Percentiles rank a stretch among this genome's conserved stretches.
These are phyloP conservation scores for Neoascia interrupta DNA, from an alignment of 2,888 invertebrate genomes.

Conservation along the genomic window DNA sequence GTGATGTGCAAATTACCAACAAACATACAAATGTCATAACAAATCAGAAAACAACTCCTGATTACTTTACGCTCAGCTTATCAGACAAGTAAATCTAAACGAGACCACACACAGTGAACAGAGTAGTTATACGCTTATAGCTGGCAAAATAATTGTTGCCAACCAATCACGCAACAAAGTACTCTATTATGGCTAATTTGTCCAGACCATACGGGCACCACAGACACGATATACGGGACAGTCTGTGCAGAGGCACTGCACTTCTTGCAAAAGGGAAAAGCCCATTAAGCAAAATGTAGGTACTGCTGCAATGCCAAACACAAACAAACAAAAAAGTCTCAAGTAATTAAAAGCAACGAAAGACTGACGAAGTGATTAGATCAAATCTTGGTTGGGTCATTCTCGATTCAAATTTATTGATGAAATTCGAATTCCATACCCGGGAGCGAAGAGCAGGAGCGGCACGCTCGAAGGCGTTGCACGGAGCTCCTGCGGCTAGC, in stretches of 20 bases:
- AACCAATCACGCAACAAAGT: constrained; percentile 47
- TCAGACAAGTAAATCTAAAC: constrained; percentile 7
- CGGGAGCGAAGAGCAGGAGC: background rate
- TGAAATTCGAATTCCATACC: constrained; percentile 54
- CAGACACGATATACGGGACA: too few species aligned
- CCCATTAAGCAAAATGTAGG: constrained; percentile 59
- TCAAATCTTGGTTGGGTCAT: constrained; percentile 66
- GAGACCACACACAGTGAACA: constrained; percentile 37
- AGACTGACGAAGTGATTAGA: constrained; percentile 65
- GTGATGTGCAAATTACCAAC: too few species aligned
- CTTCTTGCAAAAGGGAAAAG: constrained; percentile 32
- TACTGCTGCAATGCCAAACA: constrained; percentile 39
- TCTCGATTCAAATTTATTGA: constrained; percentile 64
- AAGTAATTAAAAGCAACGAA: constrained; percentile 55
- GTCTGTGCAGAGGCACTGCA: too few species aligned
- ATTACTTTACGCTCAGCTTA: constrained; percentile 24
- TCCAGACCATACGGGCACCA: constrained; percentile 8
- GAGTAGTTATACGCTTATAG: too few species aligned
- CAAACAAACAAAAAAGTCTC: constrained; percentile 31
- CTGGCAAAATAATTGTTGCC: constrained; percentile 16
- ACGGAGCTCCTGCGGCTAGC: constrained; percentile 58
- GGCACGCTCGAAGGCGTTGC: constrained; percentile 17
- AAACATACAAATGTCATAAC: too few species aligned
- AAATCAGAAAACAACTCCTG: constrained; percentile 2
- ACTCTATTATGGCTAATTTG: constrained; percentile 32